A percentile compares a stretch with the other conserved stretches of the same genome.
These are phyloP conservation scores for Bombus turneri DNA, from an alignment of 1,140 invertebrate genomes.

Conservation along the genomic window DNA sequence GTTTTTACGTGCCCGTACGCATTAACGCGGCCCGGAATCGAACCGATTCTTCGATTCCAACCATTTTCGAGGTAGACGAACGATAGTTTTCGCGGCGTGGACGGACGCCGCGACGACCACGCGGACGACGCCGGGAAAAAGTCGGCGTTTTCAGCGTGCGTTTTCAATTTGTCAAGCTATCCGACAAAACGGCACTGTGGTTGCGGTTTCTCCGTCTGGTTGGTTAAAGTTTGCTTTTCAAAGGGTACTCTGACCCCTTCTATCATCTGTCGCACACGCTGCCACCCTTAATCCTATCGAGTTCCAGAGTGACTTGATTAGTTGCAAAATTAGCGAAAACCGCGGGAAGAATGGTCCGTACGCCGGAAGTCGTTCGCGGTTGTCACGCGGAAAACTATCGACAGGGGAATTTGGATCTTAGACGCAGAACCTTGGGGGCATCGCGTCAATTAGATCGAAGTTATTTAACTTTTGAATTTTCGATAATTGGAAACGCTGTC, in stretches of 20 bases:
- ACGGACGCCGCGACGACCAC: too few species aligned
- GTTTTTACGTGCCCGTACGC: slow-evolving; percentile 40
- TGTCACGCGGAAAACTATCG: neutral
- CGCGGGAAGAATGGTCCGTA: slow-evolving; percentile 35
- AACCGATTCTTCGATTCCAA: neutral
- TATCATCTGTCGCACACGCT: slow-evolving; percentile 1
- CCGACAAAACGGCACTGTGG: slow-evolving; percentile 34
- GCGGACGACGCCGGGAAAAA: too few species aligned
- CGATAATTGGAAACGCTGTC: neutral
- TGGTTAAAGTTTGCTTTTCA: slow-evolving; percentile 55
- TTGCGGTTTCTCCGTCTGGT: slow-evolving; percentile 50
- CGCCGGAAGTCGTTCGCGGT: neutral
- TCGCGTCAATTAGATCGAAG: too few species aligned
- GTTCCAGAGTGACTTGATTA: slow-evolving; percentile 66
- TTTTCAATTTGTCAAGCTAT: slow-evolving; percentile 51
- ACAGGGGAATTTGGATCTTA: neutral
- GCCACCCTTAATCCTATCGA: slow-evolving; percentile 42
- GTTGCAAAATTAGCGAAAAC: slow-evolving; percentile 69
- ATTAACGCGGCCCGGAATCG: neutral
- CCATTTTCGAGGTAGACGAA: neutral
- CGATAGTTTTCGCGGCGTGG: too few species aligned
- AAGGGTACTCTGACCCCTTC: slow-evolving; percentile 23
- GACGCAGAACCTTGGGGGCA: neutral
- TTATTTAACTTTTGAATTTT: neutral
- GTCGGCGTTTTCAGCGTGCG: neutral